Evolutionary conservation across 2,113 vertebrate species (phyloP).

Genomic region (Gymnocephalus cernua): DNA sequence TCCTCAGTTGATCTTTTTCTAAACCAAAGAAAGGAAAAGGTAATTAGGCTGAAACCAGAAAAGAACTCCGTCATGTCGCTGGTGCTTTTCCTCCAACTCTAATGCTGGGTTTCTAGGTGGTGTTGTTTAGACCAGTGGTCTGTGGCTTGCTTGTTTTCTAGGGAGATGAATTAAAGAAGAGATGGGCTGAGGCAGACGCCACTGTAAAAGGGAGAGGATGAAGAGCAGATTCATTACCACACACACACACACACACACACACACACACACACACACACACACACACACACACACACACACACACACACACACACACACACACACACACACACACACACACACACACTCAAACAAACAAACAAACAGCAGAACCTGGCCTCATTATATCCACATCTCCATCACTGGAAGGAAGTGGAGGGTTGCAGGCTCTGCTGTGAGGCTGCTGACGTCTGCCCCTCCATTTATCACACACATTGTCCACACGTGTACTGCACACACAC

Average conservation of each 20-base stretch:
- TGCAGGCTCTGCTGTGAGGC: slow-evolving; percentile 57
- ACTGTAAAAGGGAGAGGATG: slow-evolving; percentile 73
- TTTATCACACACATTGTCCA: slow-evolving; percentile 61
- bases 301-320: slow-evolving; percentile 19
- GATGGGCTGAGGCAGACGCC: slow-evolving; percentile 76
- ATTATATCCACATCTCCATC: slow-evolving; percentile 79
- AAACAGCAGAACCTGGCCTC: slow-evolving; percentile 56
- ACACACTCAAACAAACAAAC: slow-evolving; percentile 22
- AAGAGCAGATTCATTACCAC: slow-evolving; percentile 74
- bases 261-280: slow-evolving; percentile 23
- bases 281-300: slow-evolving; percentile 15
- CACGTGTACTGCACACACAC: background rate
- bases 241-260: slow-evolving; percentile 15
- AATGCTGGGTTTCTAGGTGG: slow-evolving; percentile 40
- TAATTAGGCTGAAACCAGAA: slow-evolving; percentile 47
- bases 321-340: slow-evolving; percentile 15
- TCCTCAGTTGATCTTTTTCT: slow-evolving; percentile 11
- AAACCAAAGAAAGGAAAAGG: slow-evolving; percentile 22
- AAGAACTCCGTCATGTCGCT: slow-evolving; percentile 54
- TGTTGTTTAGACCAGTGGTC: slow-evolving; percentile 57
- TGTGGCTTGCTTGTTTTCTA: slow-evolving; percentile 70
- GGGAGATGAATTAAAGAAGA: slow-evolving; percentile 72
- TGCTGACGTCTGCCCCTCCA: slow-evolving; percentile 67
- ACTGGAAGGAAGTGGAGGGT: slow-evolving; percentile 59
- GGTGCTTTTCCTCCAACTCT: slow-evolving; percentile 46